Base-by-base conservation (phyloP, 2,888 invertebrate genomes). In the Tillus elongatus region DNA sequence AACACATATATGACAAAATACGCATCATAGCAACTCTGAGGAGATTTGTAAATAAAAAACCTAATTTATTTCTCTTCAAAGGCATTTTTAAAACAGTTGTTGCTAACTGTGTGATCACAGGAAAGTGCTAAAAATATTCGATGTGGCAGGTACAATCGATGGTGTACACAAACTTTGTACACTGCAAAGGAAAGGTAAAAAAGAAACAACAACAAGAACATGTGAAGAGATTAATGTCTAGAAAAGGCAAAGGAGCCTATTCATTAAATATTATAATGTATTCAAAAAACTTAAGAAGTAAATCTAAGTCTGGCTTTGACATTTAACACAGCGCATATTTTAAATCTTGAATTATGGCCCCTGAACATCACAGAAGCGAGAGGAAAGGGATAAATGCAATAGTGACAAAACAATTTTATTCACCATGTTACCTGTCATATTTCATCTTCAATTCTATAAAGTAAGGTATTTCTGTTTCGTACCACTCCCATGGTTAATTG, bases 221-320 rank as follows among this genome's bases (percentile, higher is more conserved):
- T 27, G 16, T 37, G 31, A 37, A 35, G 32, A 36, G 15, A 33
- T 19, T 30, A 11, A 28, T 19, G 24, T n/a, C n/a, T n/a, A 19
- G 24, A 19, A 19, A 19, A 19, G 24, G 24, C 24, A 19, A 19
- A 19, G n/a, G 24, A n/a, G n/a, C 6, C 6, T 19, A 56, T 55
- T 57, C 56, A 56, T 56, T 55, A 53, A 53, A 54, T 54, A 56
- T 57, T 54, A 52, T 57, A 58, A 58, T 58, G 54, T 57, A 57
- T 58, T 58, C 57, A 52, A 57, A 55, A 51, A 47, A 51, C 45
- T 45, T 41, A 40, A 54, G 54, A 50, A 54, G 54, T 57, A 57
- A 57, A 57, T 56, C 54, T 54, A 52, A 57, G 57, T 56, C 57
- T 48, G 51, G 44, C 45, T 53, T 52, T 57, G 57, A 57, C 56